A percentile compares a stretch with the other conserved stretches of the same genome.
Conservation (phyloP, 1,140 invertebrate species). For the Caerostris darwini region DNA sequence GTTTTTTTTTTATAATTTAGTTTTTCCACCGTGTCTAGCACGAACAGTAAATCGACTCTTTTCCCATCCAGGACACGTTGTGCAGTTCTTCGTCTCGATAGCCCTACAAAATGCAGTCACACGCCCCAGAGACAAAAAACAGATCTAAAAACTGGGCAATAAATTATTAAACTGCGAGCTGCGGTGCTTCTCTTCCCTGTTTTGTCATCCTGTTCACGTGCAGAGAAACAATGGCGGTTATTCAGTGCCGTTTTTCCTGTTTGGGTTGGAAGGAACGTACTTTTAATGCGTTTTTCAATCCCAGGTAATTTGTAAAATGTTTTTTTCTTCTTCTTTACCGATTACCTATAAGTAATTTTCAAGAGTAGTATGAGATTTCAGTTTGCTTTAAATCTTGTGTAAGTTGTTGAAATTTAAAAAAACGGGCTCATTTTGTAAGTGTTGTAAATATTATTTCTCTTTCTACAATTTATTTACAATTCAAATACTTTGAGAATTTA, state of each 20-base stretch:
- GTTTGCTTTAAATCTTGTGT: too few relatives aligned
- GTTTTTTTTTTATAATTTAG: too few relatives aligned
- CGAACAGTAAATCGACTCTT: neutral
- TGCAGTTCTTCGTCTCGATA: neutral
- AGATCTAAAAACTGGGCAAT: neutral
- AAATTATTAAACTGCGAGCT: neutral
- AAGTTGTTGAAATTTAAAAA: too few relatives aligned
- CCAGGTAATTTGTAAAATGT: neutral
- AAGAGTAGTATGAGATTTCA: too few relatives aligned
- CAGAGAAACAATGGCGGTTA: neutral
- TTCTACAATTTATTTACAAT: too few relatives aligned
- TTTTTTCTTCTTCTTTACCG: neutral
- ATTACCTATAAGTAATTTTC: too few relatives aligned
- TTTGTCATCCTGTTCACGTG: too few relatives aligned
- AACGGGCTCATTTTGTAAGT: too few relatives aligned
- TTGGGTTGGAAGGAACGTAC: neutral
- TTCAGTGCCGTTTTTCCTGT: neutral
- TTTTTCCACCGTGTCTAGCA: neutral
- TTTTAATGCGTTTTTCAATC: neutral
- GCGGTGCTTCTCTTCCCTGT: neutral
- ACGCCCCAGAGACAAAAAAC: neutral
- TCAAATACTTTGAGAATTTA: too few relatives aligned
- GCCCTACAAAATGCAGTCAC: neutral
- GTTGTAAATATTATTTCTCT: too few relatives aligned
- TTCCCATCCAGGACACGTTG: neutral